Evolutionary conservation across 2,113 vertebrate genomes (phyloP), one percentile per base, ranked within the genome.

Genomic region (Larimichthys polyactis): DNA sequence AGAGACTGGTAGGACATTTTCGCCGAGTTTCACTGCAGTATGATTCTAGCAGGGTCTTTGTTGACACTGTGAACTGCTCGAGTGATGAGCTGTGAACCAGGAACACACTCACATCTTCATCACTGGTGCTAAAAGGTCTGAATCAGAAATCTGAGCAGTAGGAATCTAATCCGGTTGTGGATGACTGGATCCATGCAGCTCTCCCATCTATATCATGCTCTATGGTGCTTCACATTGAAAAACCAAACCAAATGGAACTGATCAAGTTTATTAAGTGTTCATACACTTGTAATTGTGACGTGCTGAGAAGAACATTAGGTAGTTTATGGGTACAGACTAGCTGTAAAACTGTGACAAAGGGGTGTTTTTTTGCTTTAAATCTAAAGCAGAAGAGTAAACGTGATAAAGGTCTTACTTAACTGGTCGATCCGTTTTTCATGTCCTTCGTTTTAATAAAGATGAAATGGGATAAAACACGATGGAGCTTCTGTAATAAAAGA

Each of bases 41-140:
- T 3, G 75, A 88, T 66, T 78, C 59, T 27, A 52, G 57, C 19
- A 48, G 43, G 76, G 75, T 79, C 79, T 66, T 24, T 29, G 14
- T 27, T 62, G 75, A 78, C 67, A 74, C 36, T 52, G 54, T 74
- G 60, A 78, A 59, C 58, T 75, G 82, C 49, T 44, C 3, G 12
- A 84, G 60, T 62, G 67, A 81, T n/a, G 70, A 80, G 65, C 76
- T 69, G 27, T 36, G 57, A 48, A 70, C 65, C 58, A 43, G 32
- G 20, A 75, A 69, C 32, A 22, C 64, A 32, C 52, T 66, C 65
- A 48, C 48, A 15, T 79, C 74, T 80, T 89, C 58, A 71, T 82
- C 73, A 79, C 76, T 82, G 81, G 89, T 94, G 91, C 91, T 92
- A 88, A 52, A 89, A 76, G 68, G 46, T 24, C 78, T 79, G 71